Evolutionary conservation across 2,888 invertebrate genomes (phyloP).

Genomic region (Odontomyia ornata): DNA sequence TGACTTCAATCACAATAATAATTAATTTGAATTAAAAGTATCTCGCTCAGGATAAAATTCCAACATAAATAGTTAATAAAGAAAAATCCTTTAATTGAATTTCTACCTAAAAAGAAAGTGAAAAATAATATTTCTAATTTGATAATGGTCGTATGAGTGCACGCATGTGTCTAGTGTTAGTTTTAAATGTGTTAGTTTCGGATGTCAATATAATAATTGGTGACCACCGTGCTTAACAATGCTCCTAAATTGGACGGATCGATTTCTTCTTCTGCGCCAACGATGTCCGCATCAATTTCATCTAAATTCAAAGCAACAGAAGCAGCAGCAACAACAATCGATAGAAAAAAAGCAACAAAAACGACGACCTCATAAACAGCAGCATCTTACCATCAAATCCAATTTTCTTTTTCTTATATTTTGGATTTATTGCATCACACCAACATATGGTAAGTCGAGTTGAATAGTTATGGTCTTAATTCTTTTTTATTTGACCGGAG

Average conservation of each 20-base stretch:
- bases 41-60: too few relatives aligned
- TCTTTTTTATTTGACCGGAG: neutral
- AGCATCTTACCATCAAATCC: conserved; percentile 35
- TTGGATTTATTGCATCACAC: conserved; percentile 48
- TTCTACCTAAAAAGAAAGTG: too few relatives aligned
- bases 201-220: conserved; percentile 31
- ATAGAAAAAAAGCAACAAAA: neutral
- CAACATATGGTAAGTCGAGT: conserved; percentile 46
- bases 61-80: too few relatives aligned
- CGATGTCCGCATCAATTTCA: neutral
- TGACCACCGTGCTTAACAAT: conserved; percentile 42
- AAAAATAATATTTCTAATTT: too few relatives aligned
- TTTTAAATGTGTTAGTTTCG: neutral
- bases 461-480: neutral
- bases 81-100: too few relatives aligned
- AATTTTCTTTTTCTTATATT: conserved; percentile 46
- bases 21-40: too few relatives aligned
- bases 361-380: neutral
- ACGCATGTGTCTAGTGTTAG: neutral
- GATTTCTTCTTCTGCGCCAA: neutral
- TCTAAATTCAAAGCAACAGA: neutral
- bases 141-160: conserved; percentile 17
- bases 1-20: too few relatives aligned
- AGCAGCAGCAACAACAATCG: neutral
- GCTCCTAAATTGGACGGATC: conserved; percentile 39